These are phyloP conservation scores for Microctonus hyperodae DNA, from an alignment of 2,888 invertebrate genomes.

Conservation along the genomic window DNA sequence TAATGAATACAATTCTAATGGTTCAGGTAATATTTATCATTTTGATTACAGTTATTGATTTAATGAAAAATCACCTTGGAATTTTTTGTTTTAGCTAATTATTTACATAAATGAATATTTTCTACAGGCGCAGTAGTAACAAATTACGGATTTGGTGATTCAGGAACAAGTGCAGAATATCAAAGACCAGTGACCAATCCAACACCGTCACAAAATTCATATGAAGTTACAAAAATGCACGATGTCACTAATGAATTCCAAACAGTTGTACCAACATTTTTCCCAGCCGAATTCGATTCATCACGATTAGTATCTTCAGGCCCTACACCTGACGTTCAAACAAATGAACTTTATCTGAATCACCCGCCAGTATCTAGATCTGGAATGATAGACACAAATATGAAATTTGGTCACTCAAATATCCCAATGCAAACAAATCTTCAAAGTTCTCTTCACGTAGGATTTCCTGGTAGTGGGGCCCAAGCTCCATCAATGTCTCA, in stretches of 20 bases:
- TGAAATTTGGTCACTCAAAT: slow-evolving; percentile 33
- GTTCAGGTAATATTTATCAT: slow-evolving; percentile 36
- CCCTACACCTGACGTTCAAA: slow-evolving; percentile 45
- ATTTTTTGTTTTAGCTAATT: neutral
- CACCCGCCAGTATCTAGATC: slow-evolving; percentile 44
- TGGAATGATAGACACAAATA: slow-evolving; percentile 28
- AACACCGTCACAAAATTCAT: slow-evolving; percentile 46
- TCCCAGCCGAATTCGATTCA: slow-evolving; percentile 49
- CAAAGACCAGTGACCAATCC: slow-evolving; percentile 46
- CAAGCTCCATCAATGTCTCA: slow-evolving; percentile 46
- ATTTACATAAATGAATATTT: neutral
- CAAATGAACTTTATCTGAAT: slow-evolving; percentile 50
- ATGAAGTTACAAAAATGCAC: slow-evolving; percentile 56
- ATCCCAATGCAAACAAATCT: slow-evolving; percentile 55
- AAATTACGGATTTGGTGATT: slow-evolving; percentile 36
- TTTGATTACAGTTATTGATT: neutral
- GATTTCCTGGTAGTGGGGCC: slow-evolving; percentile 44
- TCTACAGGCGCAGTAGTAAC: slow-evolving; percentile 24
- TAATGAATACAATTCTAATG: slow-evolving; percentile 39
- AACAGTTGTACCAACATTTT: slow-evolving; percentile 45
- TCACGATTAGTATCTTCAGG: slow-evolving; percentile 42
- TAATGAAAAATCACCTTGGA: neutral
- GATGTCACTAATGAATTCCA: slow-evolving; percentile 47
- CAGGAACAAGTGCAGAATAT: slow-evolving; percentile 37
- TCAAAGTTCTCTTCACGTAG: slow-evolving; percentile 56